These are phyloP conservation scores for Atrichornis clamosus DNA, from an alignment of 2,113 vertebrate genomes.

Conservation along the genomic window DNA sequence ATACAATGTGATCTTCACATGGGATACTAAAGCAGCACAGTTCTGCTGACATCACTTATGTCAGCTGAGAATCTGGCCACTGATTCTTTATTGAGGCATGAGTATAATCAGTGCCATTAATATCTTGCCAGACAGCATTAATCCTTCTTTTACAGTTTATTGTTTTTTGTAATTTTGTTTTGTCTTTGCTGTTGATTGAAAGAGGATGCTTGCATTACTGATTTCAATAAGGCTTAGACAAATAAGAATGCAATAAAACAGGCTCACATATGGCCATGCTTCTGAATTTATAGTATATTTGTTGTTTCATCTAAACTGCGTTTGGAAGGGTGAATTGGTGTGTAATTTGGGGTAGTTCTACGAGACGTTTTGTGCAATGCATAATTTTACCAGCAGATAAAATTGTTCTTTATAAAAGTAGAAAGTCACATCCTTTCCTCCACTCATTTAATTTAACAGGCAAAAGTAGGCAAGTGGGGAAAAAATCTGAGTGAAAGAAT, in stretches of 20 bases:
- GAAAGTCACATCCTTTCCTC: background rate
- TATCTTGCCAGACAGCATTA: background rate
- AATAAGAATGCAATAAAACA: background rate
- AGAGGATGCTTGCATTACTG: background rate
- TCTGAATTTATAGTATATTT: background rate
- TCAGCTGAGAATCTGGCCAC: background rate
- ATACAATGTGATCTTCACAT: background rate
- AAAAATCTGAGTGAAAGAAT: background rate
- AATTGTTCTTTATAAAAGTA: background rate
- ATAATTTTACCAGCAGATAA: background rate
- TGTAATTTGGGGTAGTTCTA: background rate
- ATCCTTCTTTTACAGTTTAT: background rate
- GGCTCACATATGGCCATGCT: background rate
- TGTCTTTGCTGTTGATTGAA: background rate
- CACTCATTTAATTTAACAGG: background rate
- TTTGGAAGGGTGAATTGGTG: background rate
- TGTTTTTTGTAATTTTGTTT: constrained; percentile 3
- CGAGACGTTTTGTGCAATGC: background rate
- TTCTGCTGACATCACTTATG: background rate
- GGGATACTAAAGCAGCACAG: background rate
- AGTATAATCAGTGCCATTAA: background rate
- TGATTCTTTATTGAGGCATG: background rate
- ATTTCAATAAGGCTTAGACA: background rate
- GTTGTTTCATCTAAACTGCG: background rate
- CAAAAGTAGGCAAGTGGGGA: background rate